Base-by-base conservation (phyloP, 2,797 vertebrate genomes). In the Phoeniculus purpureus region DNA sequence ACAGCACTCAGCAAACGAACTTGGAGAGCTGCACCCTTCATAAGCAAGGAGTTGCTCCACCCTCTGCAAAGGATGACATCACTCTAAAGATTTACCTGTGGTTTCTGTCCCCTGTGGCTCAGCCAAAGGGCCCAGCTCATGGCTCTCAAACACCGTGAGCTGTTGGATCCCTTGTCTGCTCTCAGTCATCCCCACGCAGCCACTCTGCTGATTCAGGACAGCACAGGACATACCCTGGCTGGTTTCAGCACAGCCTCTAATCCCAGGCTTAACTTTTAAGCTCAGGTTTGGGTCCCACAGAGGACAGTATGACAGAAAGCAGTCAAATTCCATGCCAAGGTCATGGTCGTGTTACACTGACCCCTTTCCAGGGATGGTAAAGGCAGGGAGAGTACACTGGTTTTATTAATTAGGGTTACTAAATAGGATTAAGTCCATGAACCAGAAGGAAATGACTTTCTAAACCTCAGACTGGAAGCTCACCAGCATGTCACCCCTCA, bases 201-300 rank as follows among this genome's bases (percentile, higher is more conserved):
- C 4, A 0, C 75, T 43, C 50, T 87, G 92, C 93, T 93, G 91
- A 91, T 12, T 92, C 89, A 93, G 87, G 78, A 71, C 7, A 37
- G 64, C 0, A 22, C 9, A 16, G 56, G 60, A 9, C 87, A 86
- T 26, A 0, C 45, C 65, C 60, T 0, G 0, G 64, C 52, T 22
- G 17, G 71, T 64, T 93, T 91, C 88, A 65, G 82, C 76, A 54
- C 55, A 43, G 77, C 70, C 66, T 62, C 85, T 94, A 87, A 95
- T 91, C 72, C 85, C 72, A 45, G 82, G 92, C 52, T 94, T 89
- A 94, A 80, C 40, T 70, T 43, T 79, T 85, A 89, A 92, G 4
- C 85, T 76, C 23, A 26, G 52, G 18, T 59, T 62, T 6, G 8
- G 82, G 85, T 93, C 85, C 68, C 0, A 0, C 85, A 91, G 68